Evolutionary conservation across 2,797 vertebrate genomes (phyloP).

Genomic region (Cirrhinus molitorella): DNA sequence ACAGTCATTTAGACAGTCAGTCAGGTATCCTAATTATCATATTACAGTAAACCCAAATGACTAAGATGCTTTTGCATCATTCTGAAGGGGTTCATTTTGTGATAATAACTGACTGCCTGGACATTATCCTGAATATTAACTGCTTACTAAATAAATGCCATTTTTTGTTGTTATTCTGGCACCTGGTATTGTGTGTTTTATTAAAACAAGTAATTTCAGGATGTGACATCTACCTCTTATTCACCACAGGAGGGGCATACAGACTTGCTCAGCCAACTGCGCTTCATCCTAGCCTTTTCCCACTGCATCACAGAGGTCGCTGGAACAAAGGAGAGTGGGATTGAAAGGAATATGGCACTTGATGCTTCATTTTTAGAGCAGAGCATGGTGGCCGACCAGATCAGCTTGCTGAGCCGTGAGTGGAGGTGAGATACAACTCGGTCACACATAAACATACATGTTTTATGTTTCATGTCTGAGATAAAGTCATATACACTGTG

Average conservation of each 20-base stretch:
- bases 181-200: background rate
- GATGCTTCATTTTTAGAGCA: constrained; percentile 88
- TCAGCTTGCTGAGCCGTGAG: constrained; percentile 93
- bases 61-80: too few relatives aligned
- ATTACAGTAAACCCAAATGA: background rate
- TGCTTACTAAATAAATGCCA: background rate
- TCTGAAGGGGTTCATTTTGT: too few relatives aligned
- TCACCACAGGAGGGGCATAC: constrained; percentile 89
- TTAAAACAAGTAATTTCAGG: background rate
- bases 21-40: background rate
- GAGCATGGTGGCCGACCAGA: constrained; percentile 94
- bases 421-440: constrained; percentile 86
- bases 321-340: constrained; percentile 80
- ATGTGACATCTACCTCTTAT: constrained; percentile 34
- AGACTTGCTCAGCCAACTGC: constrained; percentile 87
- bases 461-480: constrained; percentile 2
- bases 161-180: background rate
- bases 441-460: background rate
- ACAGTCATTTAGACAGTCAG: background rate
- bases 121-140: background rate
- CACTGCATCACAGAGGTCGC: constrained; percentile 93
- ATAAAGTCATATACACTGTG: background rate
- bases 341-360: constrained; percentile 71
- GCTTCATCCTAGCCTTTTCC: constrained; percentile 90
- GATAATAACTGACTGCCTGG: background rate